Evolutionary conservation across 1,140 invertebrate genomes (phyloP).

Genomic region (Eueides isabella): DNA sequence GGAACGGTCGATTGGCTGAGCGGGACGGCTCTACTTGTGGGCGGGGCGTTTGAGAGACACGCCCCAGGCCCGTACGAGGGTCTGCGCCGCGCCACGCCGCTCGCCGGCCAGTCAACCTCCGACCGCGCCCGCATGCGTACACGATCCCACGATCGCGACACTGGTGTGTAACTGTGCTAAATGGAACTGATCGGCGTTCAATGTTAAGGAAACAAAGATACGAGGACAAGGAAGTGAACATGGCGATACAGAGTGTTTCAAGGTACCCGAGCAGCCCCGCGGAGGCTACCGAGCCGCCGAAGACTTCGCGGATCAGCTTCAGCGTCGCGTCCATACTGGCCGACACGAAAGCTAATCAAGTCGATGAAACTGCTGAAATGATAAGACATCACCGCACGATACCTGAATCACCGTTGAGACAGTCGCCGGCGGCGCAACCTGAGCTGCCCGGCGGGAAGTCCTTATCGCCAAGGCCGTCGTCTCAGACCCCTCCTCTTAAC

Average conservation of each 20-base stretch:
- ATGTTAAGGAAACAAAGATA: constrained; percentile 79
- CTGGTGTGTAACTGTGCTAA: constrained; percentile 71
- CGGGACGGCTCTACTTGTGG: constrained; percentile 55
- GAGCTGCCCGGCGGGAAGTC: constrained; percentile 74
- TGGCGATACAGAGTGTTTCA: constrained; percentile 82
- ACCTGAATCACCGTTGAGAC: constrained; percentile 74
- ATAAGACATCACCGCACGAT: constrained; percentile 76
- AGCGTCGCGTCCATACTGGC: constrained; percentile 87
- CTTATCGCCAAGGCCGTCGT: constrained; percentile 60
- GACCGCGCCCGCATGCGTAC: constrained; percentile 79
- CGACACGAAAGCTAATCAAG: constrained; percentile 83
- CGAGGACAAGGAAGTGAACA: constrained; percentile 80
- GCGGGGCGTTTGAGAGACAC: constrained; percentile 48
- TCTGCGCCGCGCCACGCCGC: constrained; percentile 47
- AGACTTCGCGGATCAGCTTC: constrained; percentile 85
- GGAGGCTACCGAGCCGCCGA: constrained; percentile 82
- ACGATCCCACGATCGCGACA: constrained; percentile 70
- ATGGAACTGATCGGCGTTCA: constrained; percentile 77
- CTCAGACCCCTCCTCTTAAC: constrained; percentile 70
- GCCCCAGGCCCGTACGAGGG: constrained; percentile 50
- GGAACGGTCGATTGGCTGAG: constrained; percentile 75
- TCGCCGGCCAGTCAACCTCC: constrained; percentile 71
- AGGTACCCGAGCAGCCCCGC: constrained; percentile 81
- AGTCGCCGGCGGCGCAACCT: constrained; percentile 72
- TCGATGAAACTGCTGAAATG: constrained; percentile 73